A percentile compares a stretch with the other conserved stretches of the same genome.
Evolutionary conservation across 2,113 vertebrate species (phyloP).

Genomic region (Neopipo cinnamomea): DNA sequence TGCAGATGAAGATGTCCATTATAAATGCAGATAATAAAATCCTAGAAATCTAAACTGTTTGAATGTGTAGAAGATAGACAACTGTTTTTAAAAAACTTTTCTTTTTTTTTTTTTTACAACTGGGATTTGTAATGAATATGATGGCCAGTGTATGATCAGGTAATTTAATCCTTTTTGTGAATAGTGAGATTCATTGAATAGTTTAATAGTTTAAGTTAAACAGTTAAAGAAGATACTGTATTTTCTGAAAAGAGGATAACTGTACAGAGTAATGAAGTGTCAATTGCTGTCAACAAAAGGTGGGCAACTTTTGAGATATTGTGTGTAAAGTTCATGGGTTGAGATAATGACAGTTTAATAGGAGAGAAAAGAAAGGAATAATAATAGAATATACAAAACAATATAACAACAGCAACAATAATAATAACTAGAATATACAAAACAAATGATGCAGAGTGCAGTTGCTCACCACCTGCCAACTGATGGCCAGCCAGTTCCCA

Average conservation of each 20-base stretch:
- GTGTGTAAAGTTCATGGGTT: background rate
- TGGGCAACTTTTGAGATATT: background rate
- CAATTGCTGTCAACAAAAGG: background rate
- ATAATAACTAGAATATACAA: background rate
- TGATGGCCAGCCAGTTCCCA: background rate
- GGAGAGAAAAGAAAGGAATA: background rate
- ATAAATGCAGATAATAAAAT: background rate
- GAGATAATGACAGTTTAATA: background rate
- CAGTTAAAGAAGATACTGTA: background rate
- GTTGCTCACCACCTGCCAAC: background rate
- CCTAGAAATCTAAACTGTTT: background rate
- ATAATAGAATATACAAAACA: background rate
- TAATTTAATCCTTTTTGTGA: background rate
- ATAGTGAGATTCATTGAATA: background rate
- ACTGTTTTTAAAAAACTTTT: background rate
- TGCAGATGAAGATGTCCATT: slow-evolving; percentile 35
- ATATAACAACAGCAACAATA: background rate
- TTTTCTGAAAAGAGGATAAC: background rate
- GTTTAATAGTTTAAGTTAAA: background rate
- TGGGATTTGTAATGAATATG: background rate
- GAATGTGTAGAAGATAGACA: background rate
- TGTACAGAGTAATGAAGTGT: background rate
- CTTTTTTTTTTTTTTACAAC: background rate
- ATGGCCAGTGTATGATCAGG: background rate
- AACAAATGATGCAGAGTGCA: background rate